Base-by-base conservation (phyloP, 2,888 invertebrate genomes). In the Trachelus tabidus region DNA sequence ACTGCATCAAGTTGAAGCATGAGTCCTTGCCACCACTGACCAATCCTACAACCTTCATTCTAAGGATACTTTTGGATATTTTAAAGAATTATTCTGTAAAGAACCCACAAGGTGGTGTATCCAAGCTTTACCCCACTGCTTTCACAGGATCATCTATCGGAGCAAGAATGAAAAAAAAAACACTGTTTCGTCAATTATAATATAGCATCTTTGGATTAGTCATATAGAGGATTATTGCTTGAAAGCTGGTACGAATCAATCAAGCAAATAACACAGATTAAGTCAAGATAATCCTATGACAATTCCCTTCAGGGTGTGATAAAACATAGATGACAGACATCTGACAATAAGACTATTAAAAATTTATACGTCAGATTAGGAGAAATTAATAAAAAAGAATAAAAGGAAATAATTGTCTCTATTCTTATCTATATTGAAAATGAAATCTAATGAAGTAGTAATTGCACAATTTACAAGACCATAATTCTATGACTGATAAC, bases 11-110 rank as follows among this genome's bases (percentile, higher is more conserved):
- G 92, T 99, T 99, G 93, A 97, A 99, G 93, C 98, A 98, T 93
- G 99, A 99, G 93, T 99, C 99, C 93, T 99, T 99, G 86, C 99
- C 99, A 87, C 99, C 99, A 93, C 99, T 99, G 85, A 98, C 94
- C 92, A 98, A 93, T 82, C 97, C 97, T 86, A 97, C 96, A 85
- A 96, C 96, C 93, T 94, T 96, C 97, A 97, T 97, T 91, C 93
- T 94, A 83, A 83, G 78, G 78, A 71, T 31, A 71, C 9, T 15
- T 71, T 23, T 71, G 15, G 71, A 71, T 73, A 75, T 40, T 76
- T 75, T 69, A 34, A 69, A 69, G 78, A 81, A 80, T 77, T 71
- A 75, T 80, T 84, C 80, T 84, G 79, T 83, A 73, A 78, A 81
- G 81, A 77, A 81, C 76, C 84, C 85, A 81, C 77, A 76, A 82